phyloP scores from a whole-genome alignment of 2,888 invertebrate genomes.

The Cerceris rybyensis region DNA sequence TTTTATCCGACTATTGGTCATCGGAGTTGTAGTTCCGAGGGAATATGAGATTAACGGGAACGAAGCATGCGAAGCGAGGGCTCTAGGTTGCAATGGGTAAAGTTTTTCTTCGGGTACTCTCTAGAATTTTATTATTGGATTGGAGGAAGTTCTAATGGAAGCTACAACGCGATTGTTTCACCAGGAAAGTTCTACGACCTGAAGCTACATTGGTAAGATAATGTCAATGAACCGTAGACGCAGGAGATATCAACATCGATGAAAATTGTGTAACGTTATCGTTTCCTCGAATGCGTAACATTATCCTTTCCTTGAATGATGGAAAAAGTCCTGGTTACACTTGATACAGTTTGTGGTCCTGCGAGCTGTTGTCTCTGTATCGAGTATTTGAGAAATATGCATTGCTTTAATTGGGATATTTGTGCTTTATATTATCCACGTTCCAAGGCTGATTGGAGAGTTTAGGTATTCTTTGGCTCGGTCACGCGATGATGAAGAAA shows the following conservation, averaged over 20 bases:
- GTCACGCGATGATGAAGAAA: too few relatives aligned
- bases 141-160: slow-evolving; percentile 39
- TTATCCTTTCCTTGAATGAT: too few relatives aligned
- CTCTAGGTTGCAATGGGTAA: not conserved
- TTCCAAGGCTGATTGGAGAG: too few relatives aligned
- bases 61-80: not conserved
- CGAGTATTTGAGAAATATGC: too few relatives aligned
- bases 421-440: too few relatives aligned
- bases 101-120: not conserved
- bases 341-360: too few relatives aligned
- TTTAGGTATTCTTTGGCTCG: too few relatives aligned
- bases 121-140: slow-evolving; percentile 20
- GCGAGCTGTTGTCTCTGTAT: too few relatives aligned
- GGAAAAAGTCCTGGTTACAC: too few relatives aligned
- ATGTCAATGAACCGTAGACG: slow-evolving; percentile 33
- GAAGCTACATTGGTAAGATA: slow-evolving; percentile 18
- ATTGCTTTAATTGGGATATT: too few relatives aligned
- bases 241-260: slow-evolving; percentile 5
- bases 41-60: not conserved
- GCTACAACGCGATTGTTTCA: slow-evolving; percentile 20
- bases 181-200: slow-evolving; percentile 46
- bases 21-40: too few relatives aligned
- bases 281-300: not conserved
- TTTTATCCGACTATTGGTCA: too few relatives aligned
- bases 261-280: not conserved